Evolutionary conservation across 2,888 invertebrate genomes (phyloP).

Genomic region (Cataglyphis rosenhaueri): DNA sequence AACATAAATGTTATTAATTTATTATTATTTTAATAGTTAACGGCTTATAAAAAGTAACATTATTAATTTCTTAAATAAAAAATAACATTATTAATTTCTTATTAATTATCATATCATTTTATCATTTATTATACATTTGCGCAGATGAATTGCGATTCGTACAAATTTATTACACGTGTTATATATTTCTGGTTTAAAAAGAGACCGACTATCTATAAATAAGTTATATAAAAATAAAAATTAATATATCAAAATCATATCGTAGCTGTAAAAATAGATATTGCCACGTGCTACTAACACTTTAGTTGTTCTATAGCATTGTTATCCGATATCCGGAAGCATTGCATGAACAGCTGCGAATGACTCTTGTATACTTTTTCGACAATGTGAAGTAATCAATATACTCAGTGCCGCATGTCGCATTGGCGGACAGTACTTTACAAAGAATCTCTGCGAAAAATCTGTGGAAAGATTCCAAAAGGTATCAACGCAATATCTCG

Average conservation of each 20-base stretch:
- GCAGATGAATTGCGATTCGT: not conserved
- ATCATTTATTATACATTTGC: not conserved
- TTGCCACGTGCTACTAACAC: not conserved
- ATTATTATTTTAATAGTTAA: not conserved
- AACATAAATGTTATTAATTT: not conserved
- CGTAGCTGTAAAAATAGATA: constrained; percentile 2
- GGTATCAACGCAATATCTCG: constrained; percentile 32
- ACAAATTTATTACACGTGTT: not conserved
- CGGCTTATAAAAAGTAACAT: not conserved
- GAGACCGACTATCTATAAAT: not conserved
- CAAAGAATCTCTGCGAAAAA: constrained; percentile 18
- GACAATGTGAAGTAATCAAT: constrained; percentile 24
- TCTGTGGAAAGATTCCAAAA: constrained; percentile 26
- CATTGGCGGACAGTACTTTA: constrained; percentile 21
- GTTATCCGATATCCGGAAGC: constrained; percentile 26
- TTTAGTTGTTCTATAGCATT: constrained; percentile 21
- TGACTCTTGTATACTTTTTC: constrained; percentile 35
- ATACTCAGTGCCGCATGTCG: constrained; percentile 20
- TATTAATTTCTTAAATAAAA: no score
- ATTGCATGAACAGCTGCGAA: constrained; percentile 20
- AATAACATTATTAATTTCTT: no score
- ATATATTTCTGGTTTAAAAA: not conserved
- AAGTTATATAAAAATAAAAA: not conserved
- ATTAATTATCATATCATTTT: not conserved
- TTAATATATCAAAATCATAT: not conserved